Conservation (phyloP, 2,113 vertebrate genomes). For the Tretioscincus oriximinensis region DNA sequence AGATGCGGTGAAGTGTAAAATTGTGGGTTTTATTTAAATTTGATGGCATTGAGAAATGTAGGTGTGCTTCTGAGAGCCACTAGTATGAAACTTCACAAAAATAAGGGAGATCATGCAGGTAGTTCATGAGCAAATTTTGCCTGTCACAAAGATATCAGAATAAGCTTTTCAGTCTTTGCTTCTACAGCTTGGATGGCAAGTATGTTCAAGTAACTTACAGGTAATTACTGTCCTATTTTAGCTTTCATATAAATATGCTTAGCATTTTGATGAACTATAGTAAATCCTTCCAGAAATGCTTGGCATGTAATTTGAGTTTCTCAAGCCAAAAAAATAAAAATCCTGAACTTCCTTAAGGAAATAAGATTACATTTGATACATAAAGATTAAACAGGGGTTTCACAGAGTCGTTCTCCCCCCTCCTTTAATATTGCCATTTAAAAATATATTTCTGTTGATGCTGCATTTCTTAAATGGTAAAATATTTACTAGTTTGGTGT, state of each 20-base stretch:
- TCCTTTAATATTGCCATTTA: background rate
- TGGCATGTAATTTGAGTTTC: background rate
- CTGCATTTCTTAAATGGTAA: conserved; percentile 45
- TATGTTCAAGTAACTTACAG: background rate
- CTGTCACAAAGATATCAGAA: background rate
- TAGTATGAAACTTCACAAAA: background rate
- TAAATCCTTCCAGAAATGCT: conserved; percentile 2
- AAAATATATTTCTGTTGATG: conserved; percentile 4
- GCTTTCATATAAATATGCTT: background rate
- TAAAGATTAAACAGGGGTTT: conserved; percentile 1
- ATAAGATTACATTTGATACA: background rate
- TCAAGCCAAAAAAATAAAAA: conserved; percentile 5
- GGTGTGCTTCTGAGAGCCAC: background rate
- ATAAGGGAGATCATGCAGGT: background rate
- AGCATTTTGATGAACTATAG: background rate
- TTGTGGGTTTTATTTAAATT: background rate
- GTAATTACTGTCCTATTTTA: too few species aligned
- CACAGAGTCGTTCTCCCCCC: background rate
- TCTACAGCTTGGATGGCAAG: background rate
- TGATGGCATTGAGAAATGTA: background rate
- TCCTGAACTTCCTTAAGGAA: background rate
- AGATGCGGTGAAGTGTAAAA: background rate
- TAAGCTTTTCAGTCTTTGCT: background rate
- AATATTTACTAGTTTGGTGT: conserved; percentile 29
- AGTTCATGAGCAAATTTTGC: background rate